Evolutionary conservation across 2,888 invertebrate species (phyloP).

Genomic region (Andrena chrysosceles): DNA sequence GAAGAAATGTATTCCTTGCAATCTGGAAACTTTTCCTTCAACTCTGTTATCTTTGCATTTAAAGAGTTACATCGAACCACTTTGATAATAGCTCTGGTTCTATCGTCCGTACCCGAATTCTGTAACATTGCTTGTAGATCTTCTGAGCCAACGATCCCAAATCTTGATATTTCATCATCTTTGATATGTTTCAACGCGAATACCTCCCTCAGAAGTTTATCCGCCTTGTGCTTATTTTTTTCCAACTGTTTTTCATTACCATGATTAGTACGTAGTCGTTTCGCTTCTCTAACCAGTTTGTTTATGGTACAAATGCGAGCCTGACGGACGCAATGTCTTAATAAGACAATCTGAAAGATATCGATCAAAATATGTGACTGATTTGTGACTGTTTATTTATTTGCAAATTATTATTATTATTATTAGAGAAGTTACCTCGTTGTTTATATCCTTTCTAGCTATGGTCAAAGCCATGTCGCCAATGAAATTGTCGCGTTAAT

Average conservation of each 20-base stretch:
- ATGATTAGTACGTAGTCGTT: slow-evolving; percentile 72
- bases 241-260: slow-evolving; percentile 76
- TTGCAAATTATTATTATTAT: not conserved
- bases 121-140: slow-evolving; percentile 69
- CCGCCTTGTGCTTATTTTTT: slow-evolving; percentile 76
- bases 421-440: slow-evolving; percentile 74
- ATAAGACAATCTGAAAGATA: slow-evolving; percentile 75
- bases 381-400: not conserved
- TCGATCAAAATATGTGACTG: not conserved
- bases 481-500: not conserved
- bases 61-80: slow-evolving; percentile 73
- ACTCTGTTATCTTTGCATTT: slow-evolving; percentile 69
- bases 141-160: slow-evolving; percentile 71
- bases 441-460: slow-evolving; percentile 75
- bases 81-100: slow-evolving; percentile 72
- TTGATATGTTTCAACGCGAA: slow-evolving; percentile 76
- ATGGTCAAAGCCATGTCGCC: slow-evolving; percentile 59
- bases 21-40: slow-evolving; percentile 78
- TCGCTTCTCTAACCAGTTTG: slow-evolving; percentile 76
- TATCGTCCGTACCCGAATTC: slow-evolving; percentile 61
- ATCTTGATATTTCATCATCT: slow-evolving; percentile 80
- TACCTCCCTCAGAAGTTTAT: slow-evolving; percentile 76
- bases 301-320: slow-evolving; percentile 74
- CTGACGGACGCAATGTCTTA: slow-evolving; percentile 76
- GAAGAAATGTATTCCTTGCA: slow-evolving; percentile 69